Evolutionary conservation across 2,888 invertebrate species (phyloP), one percentile per base, ranked within the genome.

Genomic region (Adelognathus sp.): DNA sequence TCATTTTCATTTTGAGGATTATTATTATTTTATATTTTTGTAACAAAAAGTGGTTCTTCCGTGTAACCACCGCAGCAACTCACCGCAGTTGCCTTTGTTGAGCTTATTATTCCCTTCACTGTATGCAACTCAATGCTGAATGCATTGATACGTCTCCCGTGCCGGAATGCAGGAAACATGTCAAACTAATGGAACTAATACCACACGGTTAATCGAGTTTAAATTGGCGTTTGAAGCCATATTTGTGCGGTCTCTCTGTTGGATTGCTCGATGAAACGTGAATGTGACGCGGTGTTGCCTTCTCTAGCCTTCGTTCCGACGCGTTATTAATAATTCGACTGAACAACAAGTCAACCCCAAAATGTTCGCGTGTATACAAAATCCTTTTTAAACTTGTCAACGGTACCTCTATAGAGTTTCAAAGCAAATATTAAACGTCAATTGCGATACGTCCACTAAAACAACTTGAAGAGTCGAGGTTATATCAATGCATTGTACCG

Each of bases 211-310:
- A 66, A 79, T 75, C 71, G 71, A 56, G 66, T 67, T 75, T 63
- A 39, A 79, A 75, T 79, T 67, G 66, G 61, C 50, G 31, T 27
- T 27, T 54, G 54, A 52, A 36, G 21, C 44, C 33, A 14, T 24
- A 14, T 71, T 31, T 54, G 39, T 41, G 63, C 46, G 71, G 71
- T 67, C 61, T 67, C 67, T 56, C 29, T 56, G 31, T 27, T 56
- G 66, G n/a, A 56, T 46, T 71, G 75, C 72, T 75, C 75, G 79
- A 79, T 79, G 71, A 72, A 72, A 75, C 66, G 61, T 71, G 61
- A 66, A 63, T 64, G 63, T 60, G 76, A 67, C 39, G 31, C 70
- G 54, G 7, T 14, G 54, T 41, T 39, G 46, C 50, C 56, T 24
- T 11, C 27, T 46, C 66, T 7, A 27, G 24, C 58, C 63, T 24